phyloP scores from a whole-genome alignment of 2,113 vertebrate species.

The Nipponia nippon region DNA sequence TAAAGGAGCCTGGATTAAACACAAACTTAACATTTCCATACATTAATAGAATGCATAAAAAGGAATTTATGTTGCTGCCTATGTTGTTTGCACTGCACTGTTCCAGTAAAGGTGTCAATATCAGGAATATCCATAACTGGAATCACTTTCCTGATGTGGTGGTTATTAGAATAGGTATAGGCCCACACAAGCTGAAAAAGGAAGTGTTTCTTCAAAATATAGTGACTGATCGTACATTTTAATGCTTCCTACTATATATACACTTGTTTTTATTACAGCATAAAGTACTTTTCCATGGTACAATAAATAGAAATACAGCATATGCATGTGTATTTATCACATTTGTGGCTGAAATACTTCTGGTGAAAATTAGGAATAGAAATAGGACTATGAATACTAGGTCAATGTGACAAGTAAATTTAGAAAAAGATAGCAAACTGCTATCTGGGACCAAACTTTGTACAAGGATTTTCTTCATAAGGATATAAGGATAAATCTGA shows the following conservation, averaged over 20 bases:
- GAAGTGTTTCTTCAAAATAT: not conserved
- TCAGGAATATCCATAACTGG: not conserved
- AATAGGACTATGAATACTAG: not conserved
- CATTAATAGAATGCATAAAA: not conserved
- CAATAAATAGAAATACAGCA: slow-evolving; percentile 5
- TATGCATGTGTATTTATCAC: not conserved
- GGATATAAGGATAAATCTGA: not conserved
- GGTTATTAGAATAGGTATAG: not conserved
- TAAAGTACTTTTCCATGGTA: not conserved
- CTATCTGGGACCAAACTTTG: not conserved
- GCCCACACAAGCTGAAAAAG: not conserved
- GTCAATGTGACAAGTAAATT: not conserved
- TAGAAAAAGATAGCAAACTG: not conserved
- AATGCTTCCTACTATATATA: not conserved
- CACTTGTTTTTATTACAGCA: slow-evolving; percentile 4
- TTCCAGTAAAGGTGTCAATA: not conserved
- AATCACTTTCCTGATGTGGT: not conserved
- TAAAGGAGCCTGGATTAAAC: not conserved
- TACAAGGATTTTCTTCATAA: not conserved
- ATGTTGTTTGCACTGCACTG: not conserved
- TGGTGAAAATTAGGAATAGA: slow-evolving; percentile 8
- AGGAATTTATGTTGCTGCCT: not conserved
- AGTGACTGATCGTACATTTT: not conserved
- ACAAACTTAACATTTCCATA: not conserved
- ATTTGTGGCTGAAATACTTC: not conserved